These are phyloP conservation scores for Dromas ardeola DNA, from an alignment of 2,113 vertebrate genomes.

Conservation along the genomic window DNA sequence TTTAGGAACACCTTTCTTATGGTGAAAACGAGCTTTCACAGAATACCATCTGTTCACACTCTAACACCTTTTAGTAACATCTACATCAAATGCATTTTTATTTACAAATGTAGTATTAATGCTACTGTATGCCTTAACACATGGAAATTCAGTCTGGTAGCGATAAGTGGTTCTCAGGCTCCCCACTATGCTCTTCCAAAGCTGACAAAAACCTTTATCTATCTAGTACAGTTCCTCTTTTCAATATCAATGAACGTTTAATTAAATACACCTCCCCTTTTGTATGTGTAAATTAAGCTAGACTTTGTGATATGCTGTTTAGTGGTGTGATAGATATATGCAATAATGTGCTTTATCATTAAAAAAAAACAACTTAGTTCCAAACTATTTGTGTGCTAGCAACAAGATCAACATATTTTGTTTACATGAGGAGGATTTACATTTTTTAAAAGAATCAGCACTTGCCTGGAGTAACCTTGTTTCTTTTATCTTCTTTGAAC, in stretches of 20 bases:
- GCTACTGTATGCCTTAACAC: not conserved
- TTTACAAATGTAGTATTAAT: not conserved
- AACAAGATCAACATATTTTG: not conserved
- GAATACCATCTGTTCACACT: not conserved
- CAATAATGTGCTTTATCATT: not conserved
- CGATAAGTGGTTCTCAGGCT: not conserved
- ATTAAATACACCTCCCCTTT: not conserved
- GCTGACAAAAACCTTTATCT: not conserved
- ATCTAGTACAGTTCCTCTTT: not conserved
- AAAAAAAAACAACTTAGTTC: not conserved
- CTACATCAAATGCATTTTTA: not conserved
- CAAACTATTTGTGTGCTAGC: not conserved
- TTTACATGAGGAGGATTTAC: not conserved
- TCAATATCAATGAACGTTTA: not conserved
- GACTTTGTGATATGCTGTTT: not conserved
- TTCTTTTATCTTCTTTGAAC: slow-evolving; percentile 98
- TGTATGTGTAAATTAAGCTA: not conserved
- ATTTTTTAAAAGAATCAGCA: not conserved
- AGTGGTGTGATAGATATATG: not conserved
- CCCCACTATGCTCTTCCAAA: not conserved
- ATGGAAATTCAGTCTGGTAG: not conserved
- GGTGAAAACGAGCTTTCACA: not conserved
- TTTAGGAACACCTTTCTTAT: not conserved
- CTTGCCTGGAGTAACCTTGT: slow-evolving; percentile 90
- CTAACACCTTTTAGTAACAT: not conserved